Base-by-base conservation (phyloP, 1,140 invertebrate genomes). In the Anthonomus grandis region DNA sequence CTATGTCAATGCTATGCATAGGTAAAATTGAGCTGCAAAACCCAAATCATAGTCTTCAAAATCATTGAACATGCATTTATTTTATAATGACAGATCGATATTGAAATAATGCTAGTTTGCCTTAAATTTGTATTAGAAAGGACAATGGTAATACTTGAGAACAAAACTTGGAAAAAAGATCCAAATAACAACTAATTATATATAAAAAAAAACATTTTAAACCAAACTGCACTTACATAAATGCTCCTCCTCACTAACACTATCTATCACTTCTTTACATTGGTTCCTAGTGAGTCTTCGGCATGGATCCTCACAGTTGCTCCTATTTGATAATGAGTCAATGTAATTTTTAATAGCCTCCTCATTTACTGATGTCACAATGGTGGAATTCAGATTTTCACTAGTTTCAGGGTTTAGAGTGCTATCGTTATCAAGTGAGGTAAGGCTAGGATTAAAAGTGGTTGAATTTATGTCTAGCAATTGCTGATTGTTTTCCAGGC, bases 401-500 rank as follows among this genome's bases (percentile, higher is more conserved):
- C 17, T 53, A 69, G 61, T 39, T 70, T n/a, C 64, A 9, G 64
- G 59, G 53, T 72, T 72, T 22, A 70, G 60, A 27, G 63, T 63
- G 44, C 50, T 64, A n/a, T 70, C 70, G 60, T 71, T 69, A n/a
- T 18, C 70, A 51, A 13, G 64, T 39, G 8, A 73, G n/a, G 67
- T 67, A 22, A 73, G 51, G 17, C 70, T 44, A 4, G 69, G 62
- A 56, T 69, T 63, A 12, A 69, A 57, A 12, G 60, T 53, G 17
- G 67, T 47, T 31, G 63, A n/a, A n/a, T n/a, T n/a, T n/a, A n/a
- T 56, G 44, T 70, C 64, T 31, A 71, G 60, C 38, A 73, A 53
- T 52, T 67, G 63, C 44, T 67, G 62, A 8, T 73, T 65, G 42
- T 71, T 66, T 47, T 66, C 62, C 42, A 70, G 56, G 61, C 67